Evolutionary conservation across 1,140 invertebrate species (phyloP).

Genomic region (Arctopsyche grandis): DNA sequence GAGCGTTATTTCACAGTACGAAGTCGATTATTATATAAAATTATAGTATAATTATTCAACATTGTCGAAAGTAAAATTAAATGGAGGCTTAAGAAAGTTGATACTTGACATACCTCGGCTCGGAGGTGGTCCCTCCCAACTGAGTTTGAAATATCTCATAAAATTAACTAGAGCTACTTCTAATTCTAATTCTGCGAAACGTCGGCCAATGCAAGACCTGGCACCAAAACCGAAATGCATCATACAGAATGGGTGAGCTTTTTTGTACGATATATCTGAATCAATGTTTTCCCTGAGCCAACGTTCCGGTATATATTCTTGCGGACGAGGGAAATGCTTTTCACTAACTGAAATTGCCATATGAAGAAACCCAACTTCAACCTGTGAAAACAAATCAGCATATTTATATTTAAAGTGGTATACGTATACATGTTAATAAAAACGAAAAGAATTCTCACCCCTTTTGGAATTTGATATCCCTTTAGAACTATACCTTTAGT

Average conservation of each 20-base stretch:
- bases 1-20: too few species aligned
- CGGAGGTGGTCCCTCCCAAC: slow-evolving; percentile 63
- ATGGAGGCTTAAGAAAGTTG: slow-evolving; percentile 60
- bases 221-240: slow-evolving; percentile 73
- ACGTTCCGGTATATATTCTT: slow-evolving; percentile 70
- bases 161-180: slow-evolving; percentile 72
- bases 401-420: too few species aligned
- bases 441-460: too few species aligned
- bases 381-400: slow-evolving; percentile 54
- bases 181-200: slow-evolving; percentile 79
- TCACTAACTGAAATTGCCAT: slow-evolving; percentile 63
- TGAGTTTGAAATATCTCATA: slow-evolving; percentile 67
- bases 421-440: background rate
- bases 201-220: slow-evolving; percentile 68
- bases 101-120: slow-evolving; percentile 56
- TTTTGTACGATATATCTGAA: slow-evolving; percentile 60
- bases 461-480: slow-evolving; percentile 71
- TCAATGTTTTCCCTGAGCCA: slow-evolving; percentile 65
- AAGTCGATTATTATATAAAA: too few species aligned
- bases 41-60: too few species aligned
- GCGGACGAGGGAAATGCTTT: slow-evolving; percentile 64
- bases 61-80: slow-evolving; percentile 62
- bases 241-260: slow-evolving; percentile 68
- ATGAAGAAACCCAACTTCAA: slow-evolving; percentile 65
- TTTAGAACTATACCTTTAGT: slow-evolving; percentile 67